Conservation (phyloP, 1,140 invertebrate genomes). For the Grapholita molesta region DNA sequence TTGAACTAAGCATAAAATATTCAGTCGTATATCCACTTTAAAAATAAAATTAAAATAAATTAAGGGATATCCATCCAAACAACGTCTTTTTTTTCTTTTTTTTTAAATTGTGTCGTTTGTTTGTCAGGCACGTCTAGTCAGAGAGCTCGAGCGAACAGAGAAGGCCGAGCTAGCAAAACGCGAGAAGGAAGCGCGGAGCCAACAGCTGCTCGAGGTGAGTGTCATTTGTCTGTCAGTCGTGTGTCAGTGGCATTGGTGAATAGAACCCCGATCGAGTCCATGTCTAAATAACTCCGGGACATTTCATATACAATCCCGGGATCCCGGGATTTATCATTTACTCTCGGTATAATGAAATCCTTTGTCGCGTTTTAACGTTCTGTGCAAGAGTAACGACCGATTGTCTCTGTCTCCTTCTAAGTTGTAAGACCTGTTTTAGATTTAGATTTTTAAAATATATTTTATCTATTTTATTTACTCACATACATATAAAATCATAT, state of each 20-base stretch:
- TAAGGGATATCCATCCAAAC: too few species aligned
- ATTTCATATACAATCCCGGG: neutral
- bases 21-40: too few species aligned
- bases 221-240: neutral
- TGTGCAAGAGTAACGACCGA: neutral
- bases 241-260: neutral
- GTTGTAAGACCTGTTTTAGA: too few species aligned
- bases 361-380: neutral
- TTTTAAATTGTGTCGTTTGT: too few species aligned
- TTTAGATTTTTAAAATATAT: neutral
- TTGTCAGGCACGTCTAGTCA: slow-evolving; percentile 81
- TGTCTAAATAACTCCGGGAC: neutral
- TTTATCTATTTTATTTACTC: too few species aligned
- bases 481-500: too few species aligned
- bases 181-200: slow-evolving; percentile 81
- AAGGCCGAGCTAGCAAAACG: slow-evolving; percentile 77
- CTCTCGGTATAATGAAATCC: neutral
- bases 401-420: neutral
- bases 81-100: too few species aligned
- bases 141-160: slow-evolving; percentile 89
- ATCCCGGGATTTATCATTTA: too few species aligned
- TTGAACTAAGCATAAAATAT: too few species aligned
- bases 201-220: slow-evolving; percentile 83
- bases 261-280: neutral
- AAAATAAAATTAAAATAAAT: too few species aligned